Conservation (phyloP, 2,797 vertebrate genomes). For the Rousettus madagascariensis region DNA sequence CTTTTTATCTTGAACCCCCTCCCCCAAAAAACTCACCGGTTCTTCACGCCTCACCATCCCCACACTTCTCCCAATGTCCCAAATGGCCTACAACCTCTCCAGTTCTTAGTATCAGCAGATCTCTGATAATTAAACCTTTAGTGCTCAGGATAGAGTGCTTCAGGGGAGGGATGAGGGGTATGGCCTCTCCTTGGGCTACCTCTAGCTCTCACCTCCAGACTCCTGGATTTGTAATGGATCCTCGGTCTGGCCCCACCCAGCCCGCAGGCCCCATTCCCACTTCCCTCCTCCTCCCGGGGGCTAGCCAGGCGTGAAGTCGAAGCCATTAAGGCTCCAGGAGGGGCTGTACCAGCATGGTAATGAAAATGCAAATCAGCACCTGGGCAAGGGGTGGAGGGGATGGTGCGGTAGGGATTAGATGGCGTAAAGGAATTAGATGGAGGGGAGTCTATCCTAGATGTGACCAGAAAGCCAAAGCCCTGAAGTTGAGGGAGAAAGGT, state of each 20-base stretch:
- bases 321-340: not conserved
- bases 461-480: not conserved
- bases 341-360: conserved; percentile 50
- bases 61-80: not conserved
- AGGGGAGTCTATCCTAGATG: not conserved
- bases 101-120: not conserved
- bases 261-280: not conserved
- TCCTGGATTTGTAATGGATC: not conserved
- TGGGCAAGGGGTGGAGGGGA: not conserved
- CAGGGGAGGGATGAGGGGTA: not conserved
- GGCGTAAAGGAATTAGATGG: conserved; percentile 11
- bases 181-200: not conserved
- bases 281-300: not conserved
- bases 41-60: not conserved
- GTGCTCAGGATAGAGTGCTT: not conserved
- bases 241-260: not conserved
- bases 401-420: not conserved
- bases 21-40: not conserved
- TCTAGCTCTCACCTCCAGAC: not conserved
- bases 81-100: not conserved
- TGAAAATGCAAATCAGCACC: conserved; percentile 75
- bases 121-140: not conserved
- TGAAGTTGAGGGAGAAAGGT: not conserved
- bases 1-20: not conserved
- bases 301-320: conserved; percentile 32